Evolutionary conservation across 35 echinoderm and acorn worm species (phyloP).

Genomic region (Apostichopus californicus): DNA sequence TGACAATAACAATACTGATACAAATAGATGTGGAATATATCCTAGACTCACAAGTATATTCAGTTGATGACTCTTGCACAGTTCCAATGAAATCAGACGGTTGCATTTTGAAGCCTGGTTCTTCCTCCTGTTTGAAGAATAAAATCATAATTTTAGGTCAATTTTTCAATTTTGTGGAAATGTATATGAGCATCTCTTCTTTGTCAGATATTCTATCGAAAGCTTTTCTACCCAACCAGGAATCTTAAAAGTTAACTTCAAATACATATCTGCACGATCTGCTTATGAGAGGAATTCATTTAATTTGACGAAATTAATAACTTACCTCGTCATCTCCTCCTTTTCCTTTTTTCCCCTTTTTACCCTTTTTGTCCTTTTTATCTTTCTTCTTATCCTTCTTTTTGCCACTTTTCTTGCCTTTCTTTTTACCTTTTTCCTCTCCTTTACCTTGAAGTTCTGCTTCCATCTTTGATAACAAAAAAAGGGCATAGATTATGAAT

Average conservation of each 20-base stretch:
- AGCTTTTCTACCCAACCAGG: too few relatives aligned
- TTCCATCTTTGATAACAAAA: conserved; percentile 57
- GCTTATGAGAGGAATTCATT: too few relatives aligned
- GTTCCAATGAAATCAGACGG: conserved; percentile 87
- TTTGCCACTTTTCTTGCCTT: conserved; percentile 84
- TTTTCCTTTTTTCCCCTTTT: conserved; percentile 97
- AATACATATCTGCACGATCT: too few relatives aligned
- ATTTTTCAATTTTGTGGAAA: too few relatives aligned
- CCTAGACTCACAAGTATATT: conserved; percentile 63
- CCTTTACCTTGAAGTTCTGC: conserved; percentile 86
- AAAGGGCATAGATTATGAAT: not conserved
- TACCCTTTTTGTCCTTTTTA: conserved; percentile 97
- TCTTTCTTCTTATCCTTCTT: conserved; percentile 95
- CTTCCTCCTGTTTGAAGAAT: conserved; percentile 73
- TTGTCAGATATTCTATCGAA: too few relatives aligned
- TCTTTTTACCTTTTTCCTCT: conserved; percentile 92
- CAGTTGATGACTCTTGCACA: conserved; percentile 62
- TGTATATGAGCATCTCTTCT: too few relatives aligned
- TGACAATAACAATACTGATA: too few relatives aligned
- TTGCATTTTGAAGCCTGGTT: conserved; percentile 91
- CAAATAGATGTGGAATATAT: not conserved
- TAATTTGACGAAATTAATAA: not conserved
- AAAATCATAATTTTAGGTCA: not conserved
- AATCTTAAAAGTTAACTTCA: too few relatives aligned
- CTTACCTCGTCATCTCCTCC: conserved; percentile 94